Evolutionary conservation across 2,113 vertebrate genomes (phyloP).

Genomic region (Rynchops niger): DNA sequence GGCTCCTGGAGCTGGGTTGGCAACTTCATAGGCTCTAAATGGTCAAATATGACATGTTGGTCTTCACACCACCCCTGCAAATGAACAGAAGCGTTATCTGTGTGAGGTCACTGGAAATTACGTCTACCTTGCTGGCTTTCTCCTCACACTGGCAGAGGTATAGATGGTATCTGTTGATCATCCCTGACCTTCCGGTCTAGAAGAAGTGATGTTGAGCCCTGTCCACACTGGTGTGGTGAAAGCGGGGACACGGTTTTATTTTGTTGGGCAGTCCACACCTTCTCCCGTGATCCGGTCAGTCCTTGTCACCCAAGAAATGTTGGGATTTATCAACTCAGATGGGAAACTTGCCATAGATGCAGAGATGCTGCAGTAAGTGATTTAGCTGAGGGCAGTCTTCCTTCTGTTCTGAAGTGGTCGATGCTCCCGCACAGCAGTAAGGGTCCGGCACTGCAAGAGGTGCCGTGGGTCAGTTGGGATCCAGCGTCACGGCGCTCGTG

Average conservation of each 20-base stretch:
- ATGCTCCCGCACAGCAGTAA: accelerated
- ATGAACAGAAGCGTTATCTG: not conserved
- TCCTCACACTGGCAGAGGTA: not conserved
- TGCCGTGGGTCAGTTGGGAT: not conserved
- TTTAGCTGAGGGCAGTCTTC: not conserved
- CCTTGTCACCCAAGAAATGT: not conserved
- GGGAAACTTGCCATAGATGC: not conserved
- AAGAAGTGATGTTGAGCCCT: not conserved
- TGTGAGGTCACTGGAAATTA: not conserved
- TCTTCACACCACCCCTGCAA: not conserved
- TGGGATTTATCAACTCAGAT: not conserved
- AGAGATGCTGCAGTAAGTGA: not conserved
- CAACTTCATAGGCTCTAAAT: not conserved
- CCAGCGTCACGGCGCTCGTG: accelerated
- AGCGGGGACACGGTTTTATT: not conserved
- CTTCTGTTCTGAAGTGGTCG: not conserved
- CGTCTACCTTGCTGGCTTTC: not conserved
- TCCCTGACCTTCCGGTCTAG: not conserved
- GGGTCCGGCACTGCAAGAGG: not conserved
- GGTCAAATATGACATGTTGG: not conserved
- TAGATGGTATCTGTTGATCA: not conserved
- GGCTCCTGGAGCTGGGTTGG: not conserved
- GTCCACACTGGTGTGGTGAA: not conserved
- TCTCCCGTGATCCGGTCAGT: not conserved
- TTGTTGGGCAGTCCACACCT: not conserved